These are phyloP conservation scores for Perca flavescens DNA, from an alignment of 2,113 vertebrate genomes.

Conservation along the genomic window DNA sequence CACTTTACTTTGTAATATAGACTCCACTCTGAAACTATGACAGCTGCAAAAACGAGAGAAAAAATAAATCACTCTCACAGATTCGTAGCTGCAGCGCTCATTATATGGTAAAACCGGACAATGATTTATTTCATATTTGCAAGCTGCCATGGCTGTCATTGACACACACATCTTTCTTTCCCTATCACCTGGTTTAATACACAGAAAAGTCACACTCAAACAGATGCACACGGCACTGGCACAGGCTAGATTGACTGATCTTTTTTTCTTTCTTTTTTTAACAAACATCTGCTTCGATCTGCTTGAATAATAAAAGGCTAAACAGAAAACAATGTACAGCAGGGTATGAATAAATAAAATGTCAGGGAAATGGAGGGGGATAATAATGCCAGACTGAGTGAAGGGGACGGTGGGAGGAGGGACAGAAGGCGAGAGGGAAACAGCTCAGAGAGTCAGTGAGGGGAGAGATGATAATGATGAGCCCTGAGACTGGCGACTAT, in stretches of 20 bases:
- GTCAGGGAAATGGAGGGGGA: background rate
- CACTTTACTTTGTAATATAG: constrained; percentile 35
- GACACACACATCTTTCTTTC: constrained; percentile 32
- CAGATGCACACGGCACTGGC: constrained; percentile 21
- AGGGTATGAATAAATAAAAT: constrained; percentile 45
- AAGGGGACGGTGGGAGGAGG: background rate
- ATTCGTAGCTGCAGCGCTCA: constrained; percentile 31
- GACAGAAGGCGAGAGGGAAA: constrained; percentile 12
- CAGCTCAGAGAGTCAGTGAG: constrained; percentile 43
- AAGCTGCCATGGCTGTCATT: constrained; percentile 20
- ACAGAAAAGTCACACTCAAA: constrained; percentile 3
- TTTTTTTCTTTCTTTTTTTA: constrained; percentile 17
- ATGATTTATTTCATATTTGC: constrained; percentile 53
- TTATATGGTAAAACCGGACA: constrained; percentile 38
- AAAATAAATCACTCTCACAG: constrained; percentile 38
- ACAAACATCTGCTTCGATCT: constrained; percentile 61
- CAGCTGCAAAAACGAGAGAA: constrained; percentile 30
- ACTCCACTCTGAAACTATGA: constrained; percentile 34
- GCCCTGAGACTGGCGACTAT: constrained; percentile 67
- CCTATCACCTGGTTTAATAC: constrained; percentile 30
- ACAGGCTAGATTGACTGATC: constrained; percentile 50
- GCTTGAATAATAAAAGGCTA: constrained; percentile 44
- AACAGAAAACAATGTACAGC: constrained; percentile 27
- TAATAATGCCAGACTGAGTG: constrained; percentile 3
- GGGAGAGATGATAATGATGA: constrained; percentile 69